A percentile compares a stretch with the other conserved stretches of the same genome.
Evolutionary conservation across 2,888 invertebrate genomes (phyloP).

Genomic region (Heteropelma amictum): DNA sequence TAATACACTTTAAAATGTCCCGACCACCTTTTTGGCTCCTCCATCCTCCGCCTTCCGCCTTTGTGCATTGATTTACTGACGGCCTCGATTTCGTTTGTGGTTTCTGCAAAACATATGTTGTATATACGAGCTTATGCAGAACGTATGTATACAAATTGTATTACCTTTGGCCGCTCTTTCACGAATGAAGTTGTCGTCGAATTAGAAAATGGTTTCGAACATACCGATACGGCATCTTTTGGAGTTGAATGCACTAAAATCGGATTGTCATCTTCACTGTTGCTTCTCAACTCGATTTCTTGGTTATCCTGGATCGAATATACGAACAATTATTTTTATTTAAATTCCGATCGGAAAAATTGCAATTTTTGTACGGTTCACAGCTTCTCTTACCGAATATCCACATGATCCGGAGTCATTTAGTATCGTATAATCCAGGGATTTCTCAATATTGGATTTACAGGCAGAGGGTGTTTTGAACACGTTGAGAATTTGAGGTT

Average conservation of each 20-base stretch:
- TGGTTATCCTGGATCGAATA: neutral
- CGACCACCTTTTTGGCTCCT: neutral
- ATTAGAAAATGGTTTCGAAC: neutral
- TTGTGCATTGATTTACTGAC: neutral
- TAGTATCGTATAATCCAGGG: neutral
- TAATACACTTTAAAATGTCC: slow-evolving; percentile 1
- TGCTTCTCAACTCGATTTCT: neutral
- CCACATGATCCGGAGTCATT: neutral
- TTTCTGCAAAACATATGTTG: neutral
- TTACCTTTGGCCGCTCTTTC: neutral
- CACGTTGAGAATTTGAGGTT: neutral
- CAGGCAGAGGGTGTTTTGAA: neutral
- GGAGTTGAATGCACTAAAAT: neutral
- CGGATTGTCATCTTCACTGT: neutral
- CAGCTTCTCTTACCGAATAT: neutral
- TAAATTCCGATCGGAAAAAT: neutral
- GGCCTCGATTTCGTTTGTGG: neutral
- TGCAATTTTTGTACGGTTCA: neutral
- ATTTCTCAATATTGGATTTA: neutral
- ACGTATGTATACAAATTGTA: neutral
- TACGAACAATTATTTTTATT: neutral
- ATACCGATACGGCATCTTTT: neutral
- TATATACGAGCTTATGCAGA: neutral
- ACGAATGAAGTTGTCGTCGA: neutral
- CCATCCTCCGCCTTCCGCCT: neutral